Evolutionary conservation across 2,797 vertebrate genomes (phyloP).

Genomic region (Zenarchopterus dispar): DNA sequence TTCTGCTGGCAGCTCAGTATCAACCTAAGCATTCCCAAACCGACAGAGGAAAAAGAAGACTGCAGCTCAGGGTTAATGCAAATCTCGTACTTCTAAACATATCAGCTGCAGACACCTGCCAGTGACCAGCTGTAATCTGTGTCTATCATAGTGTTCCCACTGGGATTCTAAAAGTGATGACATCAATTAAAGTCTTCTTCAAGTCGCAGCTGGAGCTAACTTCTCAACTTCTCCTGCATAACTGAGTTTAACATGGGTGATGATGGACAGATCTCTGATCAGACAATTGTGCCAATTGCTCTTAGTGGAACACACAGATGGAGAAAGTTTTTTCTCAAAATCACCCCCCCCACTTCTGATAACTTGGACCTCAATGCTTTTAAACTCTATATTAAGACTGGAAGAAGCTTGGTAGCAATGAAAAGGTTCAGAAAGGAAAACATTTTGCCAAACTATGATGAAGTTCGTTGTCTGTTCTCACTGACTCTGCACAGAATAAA

Average conservation of each 20-base stretch:
- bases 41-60: conserved; percentile 7
- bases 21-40: conserved; percentile 58
- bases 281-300: conserved; percentile 36
- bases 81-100: conserved; percentile 55
- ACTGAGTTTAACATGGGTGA: conserved; percentile 36
- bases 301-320: conserved; percentile 22
- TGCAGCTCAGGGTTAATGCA: conserved; percentile 41
- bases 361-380: conserved; percentile 2
- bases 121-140: conserved; percentile 49
- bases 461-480: conserved; percentile 28
- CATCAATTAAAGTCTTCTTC: conserved; percentile 54
- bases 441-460: conserved; percentile 12
- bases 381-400: conserved; percentile 20
- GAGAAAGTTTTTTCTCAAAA: conserved; percentile 12
- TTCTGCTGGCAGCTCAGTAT: conserved; percentile 62
- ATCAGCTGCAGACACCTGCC: conserved; percentile 64
- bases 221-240: conserved; percentile 30
- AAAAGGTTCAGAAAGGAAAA: conserved; percentile 1
- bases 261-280: conserved; percentile 56
- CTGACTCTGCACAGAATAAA: conserved; percentile 23
- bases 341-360: conserved; percentile 1
- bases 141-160: conserved; percentile 50
- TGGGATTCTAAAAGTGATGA: conserved; percentile 40
- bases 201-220: conserved; percentile 34
- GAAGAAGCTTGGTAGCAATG: conserved; percentile 23